Evolutionary conservation across 2,888 invertebrate genomes (phyloP).

Genomic region (Lepidocyrtoides sp.): DNA sequence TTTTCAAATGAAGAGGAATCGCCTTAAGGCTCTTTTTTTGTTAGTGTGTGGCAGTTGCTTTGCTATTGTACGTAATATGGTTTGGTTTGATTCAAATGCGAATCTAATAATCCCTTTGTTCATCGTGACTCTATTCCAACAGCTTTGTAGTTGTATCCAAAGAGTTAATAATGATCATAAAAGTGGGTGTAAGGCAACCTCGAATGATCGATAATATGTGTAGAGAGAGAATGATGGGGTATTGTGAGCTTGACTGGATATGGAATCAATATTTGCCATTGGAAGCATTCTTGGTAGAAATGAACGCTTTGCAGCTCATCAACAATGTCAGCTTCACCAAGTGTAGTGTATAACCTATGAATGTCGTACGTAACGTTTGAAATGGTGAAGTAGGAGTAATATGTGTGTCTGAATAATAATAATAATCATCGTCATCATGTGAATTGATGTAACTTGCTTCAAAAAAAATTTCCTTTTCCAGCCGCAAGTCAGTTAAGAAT

Average conservation of each 20-base stretch:
- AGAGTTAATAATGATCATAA: neutral
- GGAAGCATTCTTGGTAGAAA: neutral
- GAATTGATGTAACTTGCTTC: neutral
- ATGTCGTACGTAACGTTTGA: neutral
- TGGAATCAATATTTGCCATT: conserved; percentile 23
- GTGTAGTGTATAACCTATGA: neutral
- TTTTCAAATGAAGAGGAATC: neutral
- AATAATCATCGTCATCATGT: neutral
- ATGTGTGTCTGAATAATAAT: neutral
- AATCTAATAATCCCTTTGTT: neutral
- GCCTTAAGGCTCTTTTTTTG: neutral
- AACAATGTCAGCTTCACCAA: neutral
- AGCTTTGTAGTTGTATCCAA: neutral
- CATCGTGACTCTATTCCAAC: neutral
- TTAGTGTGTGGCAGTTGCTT: neutral
- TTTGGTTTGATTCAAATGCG: conserved; percentile 15
- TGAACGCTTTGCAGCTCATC: neutral
- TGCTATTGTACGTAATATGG: neutral
- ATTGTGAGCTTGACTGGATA: neutral
- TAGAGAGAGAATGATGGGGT: neutral
- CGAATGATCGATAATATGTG: conserved; percentile 8
- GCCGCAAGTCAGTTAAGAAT: conserved; percentile 54
- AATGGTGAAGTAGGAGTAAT: conserved; percentile 7
- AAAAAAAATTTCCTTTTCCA: neutral
- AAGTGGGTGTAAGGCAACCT: neutral